Conservation (phyloP, 2,888 invertebrate species). For the Fabriciana adippe region DNA sequence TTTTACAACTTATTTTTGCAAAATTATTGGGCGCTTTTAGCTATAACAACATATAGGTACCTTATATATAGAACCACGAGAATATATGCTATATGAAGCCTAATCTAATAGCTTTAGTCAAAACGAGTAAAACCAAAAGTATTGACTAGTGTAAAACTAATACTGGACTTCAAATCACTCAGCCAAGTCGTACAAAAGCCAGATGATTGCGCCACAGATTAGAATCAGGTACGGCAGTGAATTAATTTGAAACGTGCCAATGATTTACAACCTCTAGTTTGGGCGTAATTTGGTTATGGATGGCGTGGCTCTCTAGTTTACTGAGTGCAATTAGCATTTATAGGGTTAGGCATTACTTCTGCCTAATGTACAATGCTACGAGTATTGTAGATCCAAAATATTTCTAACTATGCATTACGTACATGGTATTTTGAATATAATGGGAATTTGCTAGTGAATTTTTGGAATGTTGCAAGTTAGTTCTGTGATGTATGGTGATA, state of each 20-base stretch:
- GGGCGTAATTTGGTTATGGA: constrained; percentile 65
- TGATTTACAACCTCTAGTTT: constrained; percentile 67
- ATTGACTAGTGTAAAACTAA: constrained; percentile 17
- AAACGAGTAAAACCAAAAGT: background rate
- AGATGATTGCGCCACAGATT: constrained; percentile 57
- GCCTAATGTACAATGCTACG: constrained; percentile 29
- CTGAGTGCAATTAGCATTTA: constrained; percentile 59
- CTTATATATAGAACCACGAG: background rate
- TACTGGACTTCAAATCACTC: constrained; percentile 41
- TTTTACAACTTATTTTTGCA: too few species aligned
- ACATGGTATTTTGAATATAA: constrained; percentile 10
- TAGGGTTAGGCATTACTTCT: constrained; percentile 44
- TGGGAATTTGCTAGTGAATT: constrained; percentile 10
- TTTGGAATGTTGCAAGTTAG: constrained; percentile 13
- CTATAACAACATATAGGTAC: too few species aligned
- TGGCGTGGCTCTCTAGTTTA: constrained; percentile 60
- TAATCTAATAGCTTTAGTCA: background rate
- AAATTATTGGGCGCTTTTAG: too few species aligned
- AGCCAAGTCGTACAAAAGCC: constrained; percentile 55
- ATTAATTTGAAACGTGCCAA: constrained; percentile 74
- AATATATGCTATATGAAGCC: background rate
- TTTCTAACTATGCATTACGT: constrained; percentile 13
- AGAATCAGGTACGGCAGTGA: constrained; percentile 61
- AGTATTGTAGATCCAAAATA: constrained; percentile 15
- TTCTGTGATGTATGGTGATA: background rate